phyloP scores from a whole-genome alignment of 1,140 invertebrate species.

The Linepithema humile region DNA sequence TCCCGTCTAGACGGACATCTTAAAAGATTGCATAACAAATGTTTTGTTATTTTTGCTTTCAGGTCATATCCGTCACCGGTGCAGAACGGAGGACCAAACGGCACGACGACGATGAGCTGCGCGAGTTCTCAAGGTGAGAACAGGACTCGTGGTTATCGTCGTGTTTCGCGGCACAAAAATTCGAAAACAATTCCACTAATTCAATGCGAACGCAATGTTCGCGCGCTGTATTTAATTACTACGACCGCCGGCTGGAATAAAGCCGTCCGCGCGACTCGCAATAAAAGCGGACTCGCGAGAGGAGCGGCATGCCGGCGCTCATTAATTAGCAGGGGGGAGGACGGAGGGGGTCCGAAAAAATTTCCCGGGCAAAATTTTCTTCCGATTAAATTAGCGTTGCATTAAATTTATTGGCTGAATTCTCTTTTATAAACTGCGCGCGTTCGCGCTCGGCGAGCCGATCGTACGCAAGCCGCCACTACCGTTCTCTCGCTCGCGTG shows the following conservation, averaged over 20 bases:
- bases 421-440: slow-evolving; percentile 61
- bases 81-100: slow-evolving; percentile 80
- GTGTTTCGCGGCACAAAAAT: neutral
- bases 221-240: slow-evolving; percentile 52
- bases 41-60: slow-evolving; percentile 67
- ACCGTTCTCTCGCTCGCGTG: neutral
- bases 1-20: too few relatives aligned
- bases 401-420: slow-evolving; percentile 66
- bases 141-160: neutral
- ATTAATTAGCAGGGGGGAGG: slow-evolving; percentile 63
- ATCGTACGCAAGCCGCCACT: neutral
- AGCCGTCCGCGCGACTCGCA: slow-evolving; percentile 5
- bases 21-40: too few relatives aligned
- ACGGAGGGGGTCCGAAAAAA: too few relatives aligned
- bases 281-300: slow-evolving; percentile 8
- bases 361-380: slow-evolving; percentile 58
- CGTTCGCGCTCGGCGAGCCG: neutral
- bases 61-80: slow-evolving; percentile 83
- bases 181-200: slow-evolving; percentile 45
- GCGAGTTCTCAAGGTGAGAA: slow-evolving; percentile 71
- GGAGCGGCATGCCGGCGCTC: slow-evolving; percentile 25
- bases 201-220: slow-evolving; percentile 32
- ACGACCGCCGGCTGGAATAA: slow-evolving; percentile 15
- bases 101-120: slow-evolving; percentile 79
- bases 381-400: slow-evolving; percentile 69